These are phyloP conservation scores for Vireo altiloquus DNA, from an alignment of 2,113 vertebrate genomes.

Conservation along the genomic window DNA sequence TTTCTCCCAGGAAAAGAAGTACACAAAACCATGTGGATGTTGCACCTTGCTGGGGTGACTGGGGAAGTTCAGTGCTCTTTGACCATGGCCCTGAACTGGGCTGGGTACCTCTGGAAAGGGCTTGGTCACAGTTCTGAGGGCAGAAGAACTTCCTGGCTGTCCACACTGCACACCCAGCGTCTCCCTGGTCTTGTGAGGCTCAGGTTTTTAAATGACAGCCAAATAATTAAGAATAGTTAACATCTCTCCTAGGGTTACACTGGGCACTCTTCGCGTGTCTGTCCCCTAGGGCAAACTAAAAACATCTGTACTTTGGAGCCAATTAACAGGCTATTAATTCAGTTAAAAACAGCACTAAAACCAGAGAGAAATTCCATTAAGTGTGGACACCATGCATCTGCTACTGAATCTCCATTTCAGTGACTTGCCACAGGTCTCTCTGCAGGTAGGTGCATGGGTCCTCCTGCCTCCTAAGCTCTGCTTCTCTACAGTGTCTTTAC, in stretches of 20 bases:
- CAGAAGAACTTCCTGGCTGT: neutral
- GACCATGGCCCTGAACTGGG: neutral
- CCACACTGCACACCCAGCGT: accelerated
- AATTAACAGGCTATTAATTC: neutral
- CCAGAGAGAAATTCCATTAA: neutral
- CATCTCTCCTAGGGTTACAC: neutral
- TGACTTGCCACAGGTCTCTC: neutral
- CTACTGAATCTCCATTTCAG: neutral
- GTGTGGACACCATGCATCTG: neutral
- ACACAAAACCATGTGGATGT: neutral
- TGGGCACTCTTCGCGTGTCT: neutral
- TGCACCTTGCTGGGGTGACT: neutral
- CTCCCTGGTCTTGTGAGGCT: accelerated
- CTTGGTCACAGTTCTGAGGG: neutral
- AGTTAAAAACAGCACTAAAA: neutral
- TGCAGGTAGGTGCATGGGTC: neutral
- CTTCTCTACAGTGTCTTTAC: neutral
- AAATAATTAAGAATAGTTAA: neutral
- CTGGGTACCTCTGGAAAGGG: neutral
- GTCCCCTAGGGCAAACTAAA: neutral
- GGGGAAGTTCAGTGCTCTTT: neutral
- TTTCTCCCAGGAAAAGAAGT: neutral
- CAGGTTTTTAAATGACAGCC: neutral
- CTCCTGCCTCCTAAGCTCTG: neutral
- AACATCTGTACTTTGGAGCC: neutral